Evolutionary conservation across 2,888 invertebrate species (phyloP).

Genomic region (Tolmerus cingulatus): DNA sequence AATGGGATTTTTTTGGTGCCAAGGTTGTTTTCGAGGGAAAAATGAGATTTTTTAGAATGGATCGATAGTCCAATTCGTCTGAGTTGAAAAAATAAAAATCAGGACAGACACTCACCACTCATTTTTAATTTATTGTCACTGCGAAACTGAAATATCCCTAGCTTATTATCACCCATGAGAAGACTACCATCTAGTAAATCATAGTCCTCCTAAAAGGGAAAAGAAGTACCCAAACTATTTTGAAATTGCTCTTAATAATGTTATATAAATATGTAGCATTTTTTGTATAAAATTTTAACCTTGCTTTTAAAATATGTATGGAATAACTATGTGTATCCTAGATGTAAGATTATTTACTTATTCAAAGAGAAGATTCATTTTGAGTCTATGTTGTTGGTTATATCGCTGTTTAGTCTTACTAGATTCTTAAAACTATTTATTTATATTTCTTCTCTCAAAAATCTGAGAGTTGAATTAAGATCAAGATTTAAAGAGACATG

Average conservation of each 20-base stretch:
- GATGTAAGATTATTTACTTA: no score
- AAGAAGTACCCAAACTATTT: neutral
- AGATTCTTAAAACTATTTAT: no score
- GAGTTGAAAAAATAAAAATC: constrained; percentile 9
- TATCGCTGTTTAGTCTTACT: no score
- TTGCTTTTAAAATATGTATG: no score
- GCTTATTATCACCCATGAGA: constrained; percentile 61
- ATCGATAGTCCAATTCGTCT: neutral
- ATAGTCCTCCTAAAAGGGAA: constrained; percentile 60
- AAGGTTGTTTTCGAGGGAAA: neutral
- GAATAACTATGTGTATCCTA: no score
- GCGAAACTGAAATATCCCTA: constrained; percentile 62
- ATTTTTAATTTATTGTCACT: constrained; percentile 62
- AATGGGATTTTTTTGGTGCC: neutral
- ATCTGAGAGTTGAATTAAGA: no score
- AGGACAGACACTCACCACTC: constrained; percentile 57
- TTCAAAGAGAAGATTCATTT: no score
- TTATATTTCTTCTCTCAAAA: no score
- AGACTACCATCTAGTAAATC: constrained; percentile 60
- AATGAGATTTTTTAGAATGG: neutral
- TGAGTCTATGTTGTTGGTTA: no score
- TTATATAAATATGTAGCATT: no score
- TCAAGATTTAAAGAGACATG: no score
- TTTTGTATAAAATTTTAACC: no score
- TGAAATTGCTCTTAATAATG: neutral